phyloP scores from a whole-genome alignment of 2,113 vertebrate genomes.

The Tor tambroides region DNA sequence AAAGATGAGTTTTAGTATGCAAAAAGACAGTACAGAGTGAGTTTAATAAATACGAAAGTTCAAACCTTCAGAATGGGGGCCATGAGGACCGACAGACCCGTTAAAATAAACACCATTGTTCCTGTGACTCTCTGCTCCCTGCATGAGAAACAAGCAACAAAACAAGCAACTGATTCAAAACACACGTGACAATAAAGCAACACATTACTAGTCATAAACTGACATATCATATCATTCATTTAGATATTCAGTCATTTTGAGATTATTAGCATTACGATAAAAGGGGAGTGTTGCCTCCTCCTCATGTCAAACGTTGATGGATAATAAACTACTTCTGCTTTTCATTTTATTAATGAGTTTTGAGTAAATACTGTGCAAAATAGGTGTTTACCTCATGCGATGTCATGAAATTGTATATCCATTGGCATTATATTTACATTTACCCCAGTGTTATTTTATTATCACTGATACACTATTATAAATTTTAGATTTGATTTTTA shows the following conservation, averaged over 20 bases:
- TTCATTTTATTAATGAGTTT: too few relatives aligned
- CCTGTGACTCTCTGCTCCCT: conserved; percentile 98
- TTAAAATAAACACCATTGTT: conserved; percentile 90
- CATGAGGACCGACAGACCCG: conserved; percentile 96
- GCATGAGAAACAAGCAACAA: conserved; percentile 48
- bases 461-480: too few relatives aligned
- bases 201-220: not conserved
- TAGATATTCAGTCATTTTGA: not conserved
- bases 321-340: too few relatives aligned
- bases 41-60: not conserved
- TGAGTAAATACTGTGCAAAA: too few relatives aligned
- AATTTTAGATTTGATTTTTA: too few relatives aligned
- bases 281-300: not conserved
- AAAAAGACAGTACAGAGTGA: not conserved
- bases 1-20: not conserved
- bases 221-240: not conserved
- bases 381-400: too few relatives aligned
- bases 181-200: not conserved
- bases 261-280: not conserved
- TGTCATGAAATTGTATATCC: too few relatives aligned
- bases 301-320: too few relatives aligned
- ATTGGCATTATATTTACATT: too few relatives aligned
- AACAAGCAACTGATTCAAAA: not conserved
- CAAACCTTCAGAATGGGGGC: conserved; percentile 96
- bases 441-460: too few relatives aligned